phyloP scores from a whole-genome alignment of 2,113 vertebrate genomes.

The Reinhardtius hippoglossoides region DNA sequence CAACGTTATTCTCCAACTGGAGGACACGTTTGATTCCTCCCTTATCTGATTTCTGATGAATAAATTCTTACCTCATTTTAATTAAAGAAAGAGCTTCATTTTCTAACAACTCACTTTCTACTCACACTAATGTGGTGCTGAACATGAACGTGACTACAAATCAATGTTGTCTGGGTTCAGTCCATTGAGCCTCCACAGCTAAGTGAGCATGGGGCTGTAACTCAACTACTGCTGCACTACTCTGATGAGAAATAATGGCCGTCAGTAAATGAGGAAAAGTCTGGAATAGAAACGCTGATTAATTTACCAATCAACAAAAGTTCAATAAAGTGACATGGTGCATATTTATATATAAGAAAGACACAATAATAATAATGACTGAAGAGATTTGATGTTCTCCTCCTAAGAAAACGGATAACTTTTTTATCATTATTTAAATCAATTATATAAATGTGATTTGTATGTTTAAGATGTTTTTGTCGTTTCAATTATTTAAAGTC shows the following conservation, averaged over 20 bases:
- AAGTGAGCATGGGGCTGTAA: constrained; percentile 21
- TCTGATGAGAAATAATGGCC: constrained; percentile 6
- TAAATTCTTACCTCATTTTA: neutral
- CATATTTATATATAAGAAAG: neutral
- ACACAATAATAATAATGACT: no score
- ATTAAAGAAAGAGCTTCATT: constrained; percentile 25
- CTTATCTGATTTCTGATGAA: neutral
- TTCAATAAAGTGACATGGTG: neutral
- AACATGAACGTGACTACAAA: constrained; percentile 17
- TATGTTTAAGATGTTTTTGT: neutral
- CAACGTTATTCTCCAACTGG: neutral
- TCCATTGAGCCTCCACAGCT: constrained; percentile 21
- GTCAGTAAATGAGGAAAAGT: neutral
- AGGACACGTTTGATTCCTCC: neutral
- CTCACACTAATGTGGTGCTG: constrained; percentile 7
- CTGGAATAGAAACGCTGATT: constrained; percentile 12
- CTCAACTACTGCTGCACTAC: constrained; percentile 4
- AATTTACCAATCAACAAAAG: neutral
- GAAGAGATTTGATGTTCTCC: neutral
- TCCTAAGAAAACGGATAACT: neutral
- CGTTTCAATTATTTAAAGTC: neutral
- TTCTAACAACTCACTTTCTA: neutral
- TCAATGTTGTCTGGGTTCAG: constrained; percentile 24
- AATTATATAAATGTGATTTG: neutral
- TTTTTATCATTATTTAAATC: neutral